Conservation (phyloP, 2,797 vertebrate genomes). For the Clarias pachynema region DNA sequence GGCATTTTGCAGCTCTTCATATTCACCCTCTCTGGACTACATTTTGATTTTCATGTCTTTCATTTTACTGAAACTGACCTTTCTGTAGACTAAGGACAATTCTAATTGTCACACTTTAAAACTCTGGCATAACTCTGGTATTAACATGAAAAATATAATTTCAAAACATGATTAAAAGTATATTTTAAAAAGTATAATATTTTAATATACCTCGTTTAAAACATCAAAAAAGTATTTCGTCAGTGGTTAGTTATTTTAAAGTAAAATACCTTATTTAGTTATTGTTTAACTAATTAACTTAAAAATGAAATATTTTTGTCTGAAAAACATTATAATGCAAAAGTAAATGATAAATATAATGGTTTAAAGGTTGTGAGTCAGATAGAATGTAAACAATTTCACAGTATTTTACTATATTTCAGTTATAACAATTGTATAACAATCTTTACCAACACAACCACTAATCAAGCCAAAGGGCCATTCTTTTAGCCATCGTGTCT, state of each 20-base stretch:
- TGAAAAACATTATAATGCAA: conserved; percentile 5
- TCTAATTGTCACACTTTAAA: conserved; percentile 1
- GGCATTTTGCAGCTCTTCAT: not conserved
- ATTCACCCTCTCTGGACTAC: not conserved
- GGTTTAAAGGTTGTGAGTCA: not conserved
- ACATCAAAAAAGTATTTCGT: not conserved
- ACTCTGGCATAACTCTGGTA: not conserved
- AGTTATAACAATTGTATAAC: not conserved
- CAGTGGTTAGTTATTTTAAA: conserved; percentile 10
- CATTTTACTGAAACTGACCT: not conserved
- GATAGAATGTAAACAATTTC: conserved; percentile 10
- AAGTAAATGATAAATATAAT: not conserved
- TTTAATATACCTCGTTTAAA: not conserved
- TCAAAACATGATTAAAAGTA: not conserved
- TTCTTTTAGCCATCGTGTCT: not conserved
- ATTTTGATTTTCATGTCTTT: not conserved
- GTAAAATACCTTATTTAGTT: not conserved
- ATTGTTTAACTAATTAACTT: not conserved
- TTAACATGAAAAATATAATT: not conserved
- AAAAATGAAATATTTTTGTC: conserved; percentile 5
- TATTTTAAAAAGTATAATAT: not conserved
- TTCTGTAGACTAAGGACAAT: not conserved
- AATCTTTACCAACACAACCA: conserved; percentile 5
- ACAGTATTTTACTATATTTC: conserved; percentile 8
- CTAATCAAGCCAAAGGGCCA: conserved; percentile 20